These are phyloP conservation scores for Synanthedon vespiformis DNA, from an alignment of 2,888 invertebrate genomes.

Conservation along the genomic window DNA sequence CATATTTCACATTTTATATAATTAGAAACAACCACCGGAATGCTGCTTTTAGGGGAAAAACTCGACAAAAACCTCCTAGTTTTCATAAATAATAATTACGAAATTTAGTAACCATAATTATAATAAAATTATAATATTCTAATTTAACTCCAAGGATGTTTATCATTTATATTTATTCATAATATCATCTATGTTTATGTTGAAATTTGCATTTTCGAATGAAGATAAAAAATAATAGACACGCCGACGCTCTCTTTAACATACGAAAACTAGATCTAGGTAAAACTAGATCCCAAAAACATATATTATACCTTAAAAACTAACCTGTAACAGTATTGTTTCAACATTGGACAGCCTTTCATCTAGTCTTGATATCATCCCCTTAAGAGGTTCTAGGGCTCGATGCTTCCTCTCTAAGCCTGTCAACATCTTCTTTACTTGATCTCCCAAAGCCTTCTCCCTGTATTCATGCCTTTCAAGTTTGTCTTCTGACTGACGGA, in stretches of 20 bases:
- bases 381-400: constrained; percentile 76
- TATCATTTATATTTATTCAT: too few relatives aligned
- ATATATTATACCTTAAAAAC: constrained; percentile 4
- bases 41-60: too few relatives aligned
- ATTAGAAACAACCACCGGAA: too few relatives aligned
- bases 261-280: not conserved
- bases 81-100: too few relatives aligned
- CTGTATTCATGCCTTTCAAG: constrained; percentile 86
- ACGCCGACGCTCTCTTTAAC: not conserved
- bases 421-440: constrained; percentile 79
- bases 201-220: not conserved
- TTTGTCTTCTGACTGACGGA: constrained; percentile 83
- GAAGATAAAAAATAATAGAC: not conserved
- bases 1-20: too few relatives aligned
- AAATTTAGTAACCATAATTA: too few relatives aligned
- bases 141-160: too few relatives aligned
- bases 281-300: too few relatives aligned
- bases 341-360: constrained; percentile 82
- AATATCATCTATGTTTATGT: too few relatives aligned
- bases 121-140: too few relatives aligned
- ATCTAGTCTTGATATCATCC: constrained; percentile 77
- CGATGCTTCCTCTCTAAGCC: constrained; percentile 80
- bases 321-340: constrained; percentile 78
- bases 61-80: too few relatives aligned
- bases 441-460: constrained; percentile 82